Evolutionary conservation across 2,797 vertebrate species (phyloP).

Genomic region (Sternotherus odoratus): DNA sequence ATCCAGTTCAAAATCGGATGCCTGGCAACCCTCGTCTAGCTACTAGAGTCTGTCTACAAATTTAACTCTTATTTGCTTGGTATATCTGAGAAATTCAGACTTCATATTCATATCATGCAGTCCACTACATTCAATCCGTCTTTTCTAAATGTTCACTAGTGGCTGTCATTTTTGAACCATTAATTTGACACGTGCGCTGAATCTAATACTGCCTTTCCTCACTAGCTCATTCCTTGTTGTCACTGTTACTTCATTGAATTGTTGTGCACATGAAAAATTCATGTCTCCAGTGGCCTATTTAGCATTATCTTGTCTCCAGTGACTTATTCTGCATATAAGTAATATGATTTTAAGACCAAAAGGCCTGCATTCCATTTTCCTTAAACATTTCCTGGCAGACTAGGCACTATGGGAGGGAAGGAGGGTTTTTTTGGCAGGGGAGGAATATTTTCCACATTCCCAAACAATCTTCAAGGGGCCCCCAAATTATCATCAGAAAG

Average conservation of each 20-base stretch:
- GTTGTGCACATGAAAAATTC: not conserved
- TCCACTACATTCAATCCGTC: not conserved
- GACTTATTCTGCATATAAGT: not conserved
- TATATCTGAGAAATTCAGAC: not conserved
- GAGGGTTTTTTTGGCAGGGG: no score
- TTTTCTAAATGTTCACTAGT: not conserved
- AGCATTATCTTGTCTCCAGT: not conserved
- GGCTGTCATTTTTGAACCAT: not conserved
- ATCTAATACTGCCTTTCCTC: not conserved
- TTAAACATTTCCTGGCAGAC: not conserved
- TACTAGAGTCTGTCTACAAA: not conserved
- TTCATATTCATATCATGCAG: not conserved
- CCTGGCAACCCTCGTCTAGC: no score
- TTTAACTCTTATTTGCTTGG: not conserved
- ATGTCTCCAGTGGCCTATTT: not conserved
- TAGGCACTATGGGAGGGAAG: no score
- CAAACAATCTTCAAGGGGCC: not conserved
- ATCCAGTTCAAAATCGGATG: no score
- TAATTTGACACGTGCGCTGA: not conserved
- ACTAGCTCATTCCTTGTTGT: not conserved
- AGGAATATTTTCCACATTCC: not conserved
- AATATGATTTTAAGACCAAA: not conserved
- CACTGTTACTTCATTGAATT: not conserved
- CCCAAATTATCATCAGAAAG: not conserved
- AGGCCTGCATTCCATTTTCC: not conserved